Evolutionary conservation across 2,888 invertebrate species (phyloP).

Genomic region (Pantelozetes paolii): DNA sequence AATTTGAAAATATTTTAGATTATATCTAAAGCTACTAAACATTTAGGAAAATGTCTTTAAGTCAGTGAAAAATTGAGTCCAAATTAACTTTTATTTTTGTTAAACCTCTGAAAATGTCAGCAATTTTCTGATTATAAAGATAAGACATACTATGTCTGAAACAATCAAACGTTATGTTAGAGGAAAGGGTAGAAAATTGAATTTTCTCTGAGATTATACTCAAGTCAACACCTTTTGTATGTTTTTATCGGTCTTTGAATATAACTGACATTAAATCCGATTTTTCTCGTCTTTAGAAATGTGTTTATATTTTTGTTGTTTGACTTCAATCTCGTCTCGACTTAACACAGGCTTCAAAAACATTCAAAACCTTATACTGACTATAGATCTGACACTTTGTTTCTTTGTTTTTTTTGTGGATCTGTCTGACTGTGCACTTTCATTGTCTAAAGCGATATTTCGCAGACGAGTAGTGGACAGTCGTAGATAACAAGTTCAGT

Average conservation of each 20-base stretch:
- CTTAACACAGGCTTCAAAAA: background rate
- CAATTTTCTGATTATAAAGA: background rate
- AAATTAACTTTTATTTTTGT: background rate
- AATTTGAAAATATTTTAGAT: background rate
- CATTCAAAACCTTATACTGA: background rate
- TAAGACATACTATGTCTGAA: background rate
- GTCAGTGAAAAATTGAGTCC: background rate
- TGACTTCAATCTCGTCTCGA: too few species aligned
- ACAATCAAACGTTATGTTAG: background rate
- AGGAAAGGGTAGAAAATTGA: too few species aligned
- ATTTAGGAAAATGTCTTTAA: too few species aligned
- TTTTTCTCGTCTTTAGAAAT: too few species aligned
- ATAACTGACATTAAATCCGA: too few species aligned
- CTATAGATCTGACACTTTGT: background rate
- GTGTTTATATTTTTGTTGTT: too few species aligned
- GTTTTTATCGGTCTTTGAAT: too few species aligned
- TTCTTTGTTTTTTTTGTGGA: background rate
- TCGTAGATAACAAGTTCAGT: background rate
- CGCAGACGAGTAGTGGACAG: slow-evolving; percentile 16
- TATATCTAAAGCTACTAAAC: too few species aligned
- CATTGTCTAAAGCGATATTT: background rate
- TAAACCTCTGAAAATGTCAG: background rate
- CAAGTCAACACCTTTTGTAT: too few species aligned
- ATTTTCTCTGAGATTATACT: too few species aligned
- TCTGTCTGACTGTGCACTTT: background rate